Percentiles rank a stretch among this genome's conserved stretches.
phyloP scores from a whole-genome alignment of 2,113 vertebrate genomes.

The Hirundichthys speculiger region DNA sequence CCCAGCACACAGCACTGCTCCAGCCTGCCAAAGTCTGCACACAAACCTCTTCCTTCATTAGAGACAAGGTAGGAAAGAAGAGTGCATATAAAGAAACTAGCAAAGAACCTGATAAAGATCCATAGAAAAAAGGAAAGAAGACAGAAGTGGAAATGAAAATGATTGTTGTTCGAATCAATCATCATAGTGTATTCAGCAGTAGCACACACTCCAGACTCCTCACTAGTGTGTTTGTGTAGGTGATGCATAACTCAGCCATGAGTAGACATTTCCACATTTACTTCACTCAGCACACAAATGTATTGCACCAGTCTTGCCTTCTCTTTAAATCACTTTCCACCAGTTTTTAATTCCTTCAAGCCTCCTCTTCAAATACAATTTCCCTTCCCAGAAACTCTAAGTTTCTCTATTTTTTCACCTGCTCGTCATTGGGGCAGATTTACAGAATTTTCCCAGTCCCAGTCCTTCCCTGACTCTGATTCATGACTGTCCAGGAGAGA shows the following conservation, averaged over 20 bases:
- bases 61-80: conserved; percentile 43
- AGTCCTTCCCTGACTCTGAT: conserved; percentile 19
- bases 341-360: conserved; percentile 38
- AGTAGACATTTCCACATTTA: conserved; percentile 42
- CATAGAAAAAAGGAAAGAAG: conserved; percentile 14
- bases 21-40: conserved; percentile 73
- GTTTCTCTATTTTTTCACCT: conserved; percentile 75
- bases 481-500: conserved; percentile 30
- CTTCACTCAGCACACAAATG: conserved; percentile 23
- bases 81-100: neutral
- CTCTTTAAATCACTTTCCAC: conserved; percentile 47
- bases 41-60: conserved; percentile 78
- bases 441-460: conserved; percentile 24
- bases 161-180: conserved; percentile 8
- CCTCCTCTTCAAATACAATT: conserved; percentile 18
- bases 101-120: conserved; percentile 19
- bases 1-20: conserved; percentile 64
- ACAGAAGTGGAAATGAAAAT: conserved; percentile 5
- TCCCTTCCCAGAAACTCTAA: conserved; percentile 32
- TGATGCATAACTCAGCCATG: conserved; percentile 30
- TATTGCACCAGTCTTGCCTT: conserved; percentile 27
- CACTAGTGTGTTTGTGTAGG: conserved; percentile 8
- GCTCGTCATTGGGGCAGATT: conserved; percentile 58
- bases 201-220: conserved; percentile 2
- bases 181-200: neutral